Evolutionary conservation across 2,113 vertebrate genomes (phyloP), one percentile per base, ranked within the genome.

Genomic region (Melozone crissalis): DNA sequence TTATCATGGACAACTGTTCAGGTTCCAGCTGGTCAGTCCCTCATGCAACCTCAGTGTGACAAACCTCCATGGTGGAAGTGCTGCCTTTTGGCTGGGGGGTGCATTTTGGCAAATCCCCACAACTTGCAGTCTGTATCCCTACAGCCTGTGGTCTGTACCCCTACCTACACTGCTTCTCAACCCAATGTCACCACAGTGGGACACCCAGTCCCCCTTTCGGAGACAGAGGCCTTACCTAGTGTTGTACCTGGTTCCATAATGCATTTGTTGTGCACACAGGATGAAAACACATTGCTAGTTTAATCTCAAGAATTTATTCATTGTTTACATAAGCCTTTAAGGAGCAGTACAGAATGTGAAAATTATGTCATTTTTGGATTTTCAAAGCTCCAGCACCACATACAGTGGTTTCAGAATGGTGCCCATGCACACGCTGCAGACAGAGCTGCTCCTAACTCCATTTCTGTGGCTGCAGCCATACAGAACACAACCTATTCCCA

Each of bases 251-350:
- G 2, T 10, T 84, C 44, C 37, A 3, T 12, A 30, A 44, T 2
- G 44, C 3, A 0, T 23, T 65, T 44, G n/a, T 41, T 59, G 23
- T 21, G 12, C 26, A 33, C 16, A 3, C 0, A 39, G 35, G 49
- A 81, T 35, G 43, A 86, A 83, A 65, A n/a, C 6, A 39, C 15
- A 8, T 12, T 19, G 26, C 27, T 76, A 73, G 86, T 69, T 90
- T 79, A 51, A 61, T 33, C 30, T 39, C 28, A 76, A 35, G 2
- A 85, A 79, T 72, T 43, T 28, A 63, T 59, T 54, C 19, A 55
- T 8, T 59, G 15, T 55, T 76, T 52, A 55, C 39, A 47, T 33
- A 54, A 71, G 11, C 21, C 15, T 63, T 85, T 47, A 54, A 71
- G 33, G 43, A 41, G 7, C 14, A 12, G 11, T 10, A 24, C 13